phyloP scores from a whole-genome alignment of 2,797 vertebrate genomes.

The Cercopithecus neglectus region DNA sequence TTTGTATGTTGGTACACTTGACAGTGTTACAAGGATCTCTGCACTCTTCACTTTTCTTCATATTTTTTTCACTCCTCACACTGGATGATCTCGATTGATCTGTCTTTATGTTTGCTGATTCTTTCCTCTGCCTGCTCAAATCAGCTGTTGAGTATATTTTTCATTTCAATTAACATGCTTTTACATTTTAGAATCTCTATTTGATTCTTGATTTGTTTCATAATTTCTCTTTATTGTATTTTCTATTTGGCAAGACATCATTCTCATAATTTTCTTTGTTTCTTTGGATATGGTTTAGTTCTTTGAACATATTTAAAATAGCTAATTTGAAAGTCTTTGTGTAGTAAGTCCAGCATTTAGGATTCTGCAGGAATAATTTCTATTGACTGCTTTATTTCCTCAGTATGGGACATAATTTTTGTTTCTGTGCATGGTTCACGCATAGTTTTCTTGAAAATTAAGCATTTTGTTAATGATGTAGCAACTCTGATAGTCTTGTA shows the following conservation, averaged over 20 bases:
- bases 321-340: neutral
- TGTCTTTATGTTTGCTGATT: neutral
- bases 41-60: neutral
- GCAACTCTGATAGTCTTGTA: neutral
- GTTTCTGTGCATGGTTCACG: neutral
- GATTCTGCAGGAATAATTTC: neutral
- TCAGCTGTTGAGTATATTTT: neutral
- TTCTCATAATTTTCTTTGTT: neutral
- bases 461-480: neutral
- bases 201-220: neutral
- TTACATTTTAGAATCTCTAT: neutral
- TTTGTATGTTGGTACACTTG: neutral
- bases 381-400: constrained; percentile 1
- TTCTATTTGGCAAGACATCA: neutral
- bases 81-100: neutral
- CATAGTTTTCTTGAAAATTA: constrained; percentile 3
- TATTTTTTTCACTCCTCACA: neutral
- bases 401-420: neutral
- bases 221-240: constrained; percentile 11
- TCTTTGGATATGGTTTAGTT: neutral
- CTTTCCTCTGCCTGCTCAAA: neutral
- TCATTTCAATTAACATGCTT: neutral
- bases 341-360: neutral
- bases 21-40: neutral
- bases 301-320: neutral